Evolutionary conservation across 2,113 vertebrate genomes (phyloP).

Genomic region (Macrotus californicus): DNA sequence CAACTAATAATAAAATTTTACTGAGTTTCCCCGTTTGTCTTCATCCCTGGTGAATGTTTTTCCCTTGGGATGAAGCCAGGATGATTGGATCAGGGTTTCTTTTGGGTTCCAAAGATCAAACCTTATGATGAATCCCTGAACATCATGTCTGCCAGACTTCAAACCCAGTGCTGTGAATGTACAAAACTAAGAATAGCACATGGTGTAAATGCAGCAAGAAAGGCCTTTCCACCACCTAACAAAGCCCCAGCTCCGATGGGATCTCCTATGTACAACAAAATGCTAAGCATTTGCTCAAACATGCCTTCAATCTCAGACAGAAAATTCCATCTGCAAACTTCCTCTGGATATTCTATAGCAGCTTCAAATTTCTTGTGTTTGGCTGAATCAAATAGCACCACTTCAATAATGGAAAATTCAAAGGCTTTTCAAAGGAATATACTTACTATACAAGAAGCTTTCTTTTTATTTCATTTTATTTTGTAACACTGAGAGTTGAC

Average conservation of each 20-base stretch:
- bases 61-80: not conserved
- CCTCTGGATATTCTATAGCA: slow-evolving; percentile 16
- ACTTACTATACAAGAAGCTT: not conserved
- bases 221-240: not conserved
- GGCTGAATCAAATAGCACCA: not conserved
- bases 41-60: not conserved
- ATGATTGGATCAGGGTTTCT: not conserved
- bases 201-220: not conserved
- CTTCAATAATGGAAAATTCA: slow-evolving; percentile 25
- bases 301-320: slow-evolving; percentile 32
- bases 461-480: slow-evolving; percentile 25
- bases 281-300: slow-evolving; percentile 23
- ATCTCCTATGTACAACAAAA: not conserved
- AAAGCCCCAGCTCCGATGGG: not conserved
- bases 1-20: not conserved
- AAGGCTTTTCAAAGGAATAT: slow-evolving; percentile 33
- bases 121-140: not conserved
- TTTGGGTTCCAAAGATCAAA: not conserved
- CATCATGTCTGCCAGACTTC: not conserved
- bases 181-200: not conserved
- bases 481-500: slow-evolving; percentile 4
- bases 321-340: slow-evolving; percentile 38
- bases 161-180: not conserved
- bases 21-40: not conserved
- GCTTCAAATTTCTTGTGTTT: slow-evolving; percentile 25